Percentiles rank a stretch among this genome's conserved stretches.
Evolutionary conservation across 1,140 invertebrate genomes (phyloP).

Genomic region (Belonocnema kinseyi): DNA sequence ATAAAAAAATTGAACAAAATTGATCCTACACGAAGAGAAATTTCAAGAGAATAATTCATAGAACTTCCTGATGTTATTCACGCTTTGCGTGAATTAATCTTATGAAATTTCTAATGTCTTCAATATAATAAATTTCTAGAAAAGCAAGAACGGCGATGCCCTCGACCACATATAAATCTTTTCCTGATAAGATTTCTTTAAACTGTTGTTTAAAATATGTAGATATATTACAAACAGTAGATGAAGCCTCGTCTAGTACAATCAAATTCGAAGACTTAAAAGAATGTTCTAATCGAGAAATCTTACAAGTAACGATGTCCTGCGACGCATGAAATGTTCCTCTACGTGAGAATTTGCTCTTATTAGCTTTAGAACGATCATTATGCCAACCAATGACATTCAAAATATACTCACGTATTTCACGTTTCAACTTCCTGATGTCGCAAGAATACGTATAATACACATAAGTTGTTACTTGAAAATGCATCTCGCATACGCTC

Average conservation of each 20-base stretch:
- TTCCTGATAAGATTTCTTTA: too few species aligned
- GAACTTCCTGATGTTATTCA: too few species aligned
- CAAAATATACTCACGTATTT: conserved; percentile 8
- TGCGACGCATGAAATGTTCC: not conserved
- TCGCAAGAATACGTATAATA: not conserved
- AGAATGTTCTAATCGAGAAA: conserved; percentile 23
- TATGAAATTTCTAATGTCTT: too few species aligned
- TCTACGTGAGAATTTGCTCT: not conserved
- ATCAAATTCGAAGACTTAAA: not conserved
- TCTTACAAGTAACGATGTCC: not conserved
- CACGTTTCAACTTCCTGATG: not conserved
- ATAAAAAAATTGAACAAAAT: too few species aligned
- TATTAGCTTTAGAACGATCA: not conserved
- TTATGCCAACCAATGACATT: not conserved
- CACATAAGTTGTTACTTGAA: conserved; percentile 19
- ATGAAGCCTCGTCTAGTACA: not conserved
- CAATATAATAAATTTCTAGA: too few species aligned
- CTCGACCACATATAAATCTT: too few species aligned
- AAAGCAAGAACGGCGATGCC: too few species aligned
- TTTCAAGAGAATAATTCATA: too few species aligned
- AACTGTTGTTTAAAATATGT: not conserved
- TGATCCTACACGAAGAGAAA: too few species aligned
- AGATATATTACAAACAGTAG: not conserved
- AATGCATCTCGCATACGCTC: conserved; percentile 3
- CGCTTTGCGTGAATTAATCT: too few species aligned